These are phyloP conservation scores for Vanessa atalanta DNA, from an alignment of 1,140 invertebrate species.

Conservation along the genomic window DNA sequence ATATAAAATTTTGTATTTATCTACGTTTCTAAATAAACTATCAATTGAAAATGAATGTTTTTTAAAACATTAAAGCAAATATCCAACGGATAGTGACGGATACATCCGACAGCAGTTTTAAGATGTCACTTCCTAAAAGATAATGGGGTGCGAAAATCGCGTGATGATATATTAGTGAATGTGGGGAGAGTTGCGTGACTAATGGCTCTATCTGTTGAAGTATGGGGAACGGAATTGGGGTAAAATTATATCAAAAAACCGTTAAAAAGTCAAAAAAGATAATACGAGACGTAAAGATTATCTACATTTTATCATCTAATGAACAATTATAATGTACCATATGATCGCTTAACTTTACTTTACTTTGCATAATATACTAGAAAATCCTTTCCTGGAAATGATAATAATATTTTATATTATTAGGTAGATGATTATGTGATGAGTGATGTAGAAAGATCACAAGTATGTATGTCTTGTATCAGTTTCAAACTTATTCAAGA, in stretches of 20 bases:
- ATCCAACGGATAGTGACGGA: conserved; percentile 8
- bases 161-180: conserved; percentile 45
- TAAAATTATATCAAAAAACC: background rate
- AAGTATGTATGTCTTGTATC: too few species aligned
- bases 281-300: too few species aligned
- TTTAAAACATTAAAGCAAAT: background rate
- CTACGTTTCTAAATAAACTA: too few species aligned
- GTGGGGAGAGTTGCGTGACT: conserved; percentile 25
- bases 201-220: conserved; percentile 33
- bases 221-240: conserved; percentile 7
- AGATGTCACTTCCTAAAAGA: conserved; percentile 22
- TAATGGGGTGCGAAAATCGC: conserved; percentile 34
- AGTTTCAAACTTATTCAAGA: too few species aligned
- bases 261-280: background rate
- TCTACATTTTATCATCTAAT: too few species aligned
- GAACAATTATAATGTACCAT: too few species aligned
- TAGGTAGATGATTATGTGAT: too few species aligned
- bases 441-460: too few species aligned
- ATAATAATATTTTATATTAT: too few species aligned
- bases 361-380: too few species aligned
- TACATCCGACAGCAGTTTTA: conserved; percentile 27
- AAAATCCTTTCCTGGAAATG: background rate
- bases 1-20: too few species aligned
- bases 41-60: background rate
- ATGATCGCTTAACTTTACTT: too few species aligned